Conservation (phyloP, 2,797 vertebrate species). For the Cyclopterus lumpus region DNA sequence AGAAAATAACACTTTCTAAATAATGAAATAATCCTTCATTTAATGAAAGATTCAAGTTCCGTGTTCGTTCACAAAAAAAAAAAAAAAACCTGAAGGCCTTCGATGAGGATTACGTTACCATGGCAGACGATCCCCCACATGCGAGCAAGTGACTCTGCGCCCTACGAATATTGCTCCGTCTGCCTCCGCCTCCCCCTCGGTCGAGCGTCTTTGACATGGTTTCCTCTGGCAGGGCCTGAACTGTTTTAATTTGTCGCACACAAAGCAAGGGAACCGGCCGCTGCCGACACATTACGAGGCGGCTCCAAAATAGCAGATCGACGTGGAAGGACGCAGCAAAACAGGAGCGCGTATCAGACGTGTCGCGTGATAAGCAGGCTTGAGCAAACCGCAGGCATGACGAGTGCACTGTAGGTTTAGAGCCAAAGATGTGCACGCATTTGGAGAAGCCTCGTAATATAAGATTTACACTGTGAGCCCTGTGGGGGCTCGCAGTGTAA, state of each 20-base stretch:
- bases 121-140: conserved; percentile 59
- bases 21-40: conserved; percentile 82
- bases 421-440: conserved; percentile 55
- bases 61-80: conserved; percentile 70
- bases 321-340: conserved; percentile 28
- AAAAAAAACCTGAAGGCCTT: conserved; percentile 65
- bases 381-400: conserved; percentile 30
- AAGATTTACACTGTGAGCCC: conserved; percentile 58
- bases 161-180: conserved; percentile 52
- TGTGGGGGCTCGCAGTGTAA: conserved; percentile 67
- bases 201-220: conserved; percentile 1
- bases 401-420: conserved; percentile 37
- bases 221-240: conserved; percentile 31
- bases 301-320: conserved; percentile 15
- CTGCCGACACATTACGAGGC: conserved; percentile 28
- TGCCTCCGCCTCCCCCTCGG: conserved; percentile 22
- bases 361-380: conserved; percentile 22
- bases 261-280: conserved; percentile 15
- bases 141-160: conserved; percentile 48
- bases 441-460: conserved; percentile 60
- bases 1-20: conserved; percentile 83
- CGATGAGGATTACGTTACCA: conserved; percentile 70
- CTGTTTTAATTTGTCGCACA: conserved; percentile 39
- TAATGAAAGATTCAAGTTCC: conserved; percentile 81
- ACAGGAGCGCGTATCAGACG: conserved; percentile 32